Evolutionary conservation across 2,888 invertebrate genomes (phyloP), one percentile per base, ranked within the genome.

Genomic region (Molorchus minor): DNA sequence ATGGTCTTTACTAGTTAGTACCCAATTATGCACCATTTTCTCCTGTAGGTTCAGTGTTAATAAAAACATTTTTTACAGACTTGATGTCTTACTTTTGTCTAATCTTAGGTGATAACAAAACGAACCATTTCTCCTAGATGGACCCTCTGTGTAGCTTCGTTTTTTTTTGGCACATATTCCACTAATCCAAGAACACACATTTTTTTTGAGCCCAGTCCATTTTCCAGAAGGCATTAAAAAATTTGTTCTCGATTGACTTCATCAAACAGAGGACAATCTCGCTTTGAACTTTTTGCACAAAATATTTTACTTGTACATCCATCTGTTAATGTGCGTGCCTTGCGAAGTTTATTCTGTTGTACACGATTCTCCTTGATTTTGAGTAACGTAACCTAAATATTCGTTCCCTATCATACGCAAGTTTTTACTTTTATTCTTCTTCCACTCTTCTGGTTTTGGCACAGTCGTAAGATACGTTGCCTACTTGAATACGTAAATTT

Each of bases 1-100:
- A 41, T 41, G 40, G 5, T 19, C 20, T 41, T 19, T 8, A 19
- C 40, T 17, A 8, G 15, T 16, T 1, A 41, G 41, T n/a, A 21
- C 21, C 41, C 41, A 41, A 12, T 41, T 41, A 2, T 21, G 41
- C 5, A 20, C 41, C 41, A 41, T 41, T 41, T 41, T 41, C 12
- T 41, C 41, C 2, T n/a, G 13, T 8, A 36, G 8, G 35, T 13
- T 1, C 3, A 36, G 8, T 36, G 21, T 41, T n/a, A 21, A 41
- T 21, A 21, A 21, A 19, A 7, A 41, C 21, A 41, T 41, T 21
- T 15, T 41, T 41, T 41, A 7, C 20, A 41, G 7, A 21, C 21
- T 19, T 41, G 21, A 21, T 13, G n/a, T 12, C 41, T 41, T 41
- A 4, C 12, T 12, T n/a, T 41, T 8, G n/a, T 41, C 41, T n/a